Evolutionary conservation across 1,140 invertebrate genomes (phyloP).

Genomic region (Drosophila sucinea): DNA sequence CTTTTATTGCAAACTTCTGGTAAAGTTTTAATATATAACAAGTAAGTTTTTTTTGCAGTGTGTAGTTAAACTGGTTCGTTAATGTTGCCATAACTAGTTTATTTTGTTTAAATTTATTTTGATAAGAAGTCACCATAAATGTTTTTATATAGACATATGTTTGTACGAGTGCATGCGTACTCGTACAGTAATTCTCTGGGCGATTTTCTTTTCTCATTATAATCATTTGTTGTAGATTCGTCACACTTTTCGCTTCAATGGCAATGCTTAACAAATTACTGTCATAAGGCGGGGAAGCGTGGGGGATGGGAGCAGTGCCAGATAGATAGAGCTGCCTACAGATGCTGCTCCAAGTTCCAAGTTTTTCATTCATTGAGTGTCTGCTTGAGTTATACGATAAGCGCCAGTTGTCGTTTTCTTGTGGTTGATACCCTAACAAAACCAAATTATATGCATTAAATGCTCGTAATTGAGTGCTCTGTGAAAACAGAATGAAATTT

Average conservation of each 20-base stretch:
- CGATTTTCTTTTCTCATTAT: conserved; percentile 49
- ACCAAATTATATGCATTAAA: not conserved
- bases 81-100: not conserved
- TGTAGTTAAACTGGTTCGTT: not conserved
- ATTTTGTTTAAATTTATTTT: not conserved
- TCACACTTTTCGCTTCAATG: conserved; percentile 72
- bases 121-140: not conserved
- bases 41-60: too few relatives aligned
- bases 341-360: conserved; percentile 22
- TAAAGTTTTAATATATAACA: too few relatives aligned
- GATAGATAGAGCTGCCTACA: conserved; percentile 25
- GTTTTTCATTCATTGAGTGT: conserved; percentile 41
- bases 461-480: not conserved
- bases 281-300: conserved; percentile 15
- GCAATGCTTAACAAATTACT: conserved; percentile 64
- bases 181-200: not conserved
- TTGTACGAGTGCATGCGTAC: not conserved
- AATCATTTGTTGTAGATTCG: conserved; percentile 50
- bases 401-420: conserved; percentile 31
- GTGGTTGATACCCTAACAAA: conserved; percentile 3
- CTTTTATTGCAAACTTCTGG: too few relatives aligned
- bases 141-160: conserved; percentile 6
- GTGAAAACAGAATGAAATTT: not conserved
- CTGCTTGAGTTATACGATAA: conserved; percentile 40
- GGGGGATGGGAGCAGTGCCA: conserved; percentile 1